Percentiles rank a stretch among this genome's conserved stretches.
Evolutionary conservation across 2,113 vertebrate species (phyloP).

Genomic region (Archilochus colubris): DNA sequence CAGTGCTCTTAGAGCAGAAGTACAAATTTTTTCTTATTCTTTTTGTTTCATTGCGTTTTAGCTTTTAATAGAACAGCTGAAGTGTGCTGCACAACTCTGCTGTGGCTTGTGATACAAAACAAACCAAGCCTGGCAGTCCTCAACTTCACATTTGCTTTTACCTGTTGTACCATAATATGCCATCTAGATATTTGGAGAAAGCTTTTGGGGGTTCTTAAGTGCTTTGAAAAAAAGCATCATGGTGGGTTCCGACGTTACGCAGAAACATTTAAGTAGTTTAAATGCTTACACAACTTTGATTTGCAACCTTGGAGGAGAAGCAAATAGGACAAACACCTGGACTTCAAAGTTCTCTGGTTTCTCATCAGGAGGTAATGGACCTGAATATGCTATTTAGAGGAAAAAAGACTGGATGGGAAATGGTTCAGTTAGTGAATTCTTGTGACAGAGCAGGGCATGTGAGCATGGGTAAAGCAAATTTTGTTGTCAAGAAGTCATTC

Average conservation of each 20-base stretch:
- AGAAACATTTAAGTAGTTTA: neutral
- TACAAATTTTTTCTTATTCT: neutral
- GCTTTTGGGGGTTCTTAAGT: neutral
- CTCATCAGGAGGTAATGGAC: neutral
- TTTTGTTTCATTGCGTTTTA: neutral
- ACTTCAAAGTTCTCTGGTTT: neutral
- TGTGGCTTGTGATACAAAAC: neutral
- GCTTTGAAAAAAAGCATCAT: neutral
- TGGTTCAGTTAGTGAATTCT: neutral
- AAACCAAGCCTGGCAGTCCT: neutral
- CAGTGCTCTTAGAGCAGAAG: neutral
- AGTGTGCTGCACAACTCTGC: neutral
- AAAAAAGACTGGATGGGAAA: rapidly evolving
- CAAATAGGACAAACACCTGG: neutral
- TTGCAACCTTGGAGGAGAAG: neutral
- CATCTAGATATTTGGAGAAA: neutral
- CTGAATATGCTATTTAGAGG: neutral
- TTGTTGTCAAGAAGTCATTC: neutral
- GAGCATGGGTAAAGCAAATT: neutral
- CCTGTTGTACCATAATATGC: neutral
- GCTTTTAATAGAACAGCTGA: neutral
- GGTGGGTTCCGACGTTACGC: neutral
- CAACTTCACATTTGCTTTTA: neutral
- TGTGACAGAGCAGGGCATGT: neutral
- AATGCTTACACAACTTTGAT: neutral